Percentiles rank a stretch among this genome's conserved stretches.
These are phyloP conservation scores for Picathartes gymnocephalus DNA, from an alignment of 2,113 vertebrate genomes.

Conservation along the genomic window DNA sequence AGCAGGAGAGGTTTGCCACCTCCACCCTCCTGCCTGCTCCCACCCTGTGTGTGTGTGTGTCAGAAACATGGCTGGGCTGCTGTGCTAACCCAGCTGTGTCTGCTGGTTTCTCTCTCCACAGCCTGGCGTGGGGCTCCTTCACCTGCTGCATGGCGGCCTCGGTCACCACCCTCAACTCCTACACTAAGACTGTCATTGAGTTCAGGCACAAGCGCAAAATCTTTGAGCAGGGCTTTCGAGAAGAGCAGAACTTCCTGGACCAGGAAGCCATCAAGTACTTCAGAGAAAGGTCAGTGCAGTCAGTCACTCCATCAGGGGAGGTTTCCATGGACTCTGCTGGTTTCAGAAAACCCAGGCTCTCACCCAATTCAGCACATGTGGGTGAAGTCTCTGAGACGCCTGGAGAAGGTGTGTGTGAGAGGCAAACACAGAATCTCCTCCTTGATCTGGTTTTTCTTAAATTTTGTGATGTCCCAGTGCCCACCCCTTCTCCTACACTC, in stretches of 20 bases:
- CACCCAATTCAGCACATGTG: slow-evolving; percentile 53
- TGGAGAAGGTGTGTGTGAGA: slow-evolving; percentile 77
- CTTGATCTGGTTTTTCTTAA: background rate
- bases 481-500: background rate
- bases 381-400: slow-evolving; percentile 74
- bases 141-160: slow-evolving; percentile 99
- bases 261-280: slow-evolving; percentile 92
- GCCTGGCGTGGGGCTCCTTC: slow-evolving; percentile 97
- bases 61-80: background rate
- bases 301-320: slow-evolving; percentile 71
- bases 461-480: background rate
- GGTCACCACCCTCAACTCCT: slow-evolving; percentile 97
- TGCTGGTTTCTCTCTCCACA: slow-evolving; percentile 66
- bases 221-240: slow-evolving; percentile 90
- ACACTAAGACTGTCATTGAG: slow-evolving; percentile 98
- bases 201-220: slow-evolving; percentile 95
- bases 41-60: background rate
- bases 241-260: slow-evolving; percentile 91
- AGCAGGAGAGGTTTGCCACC: background rate
- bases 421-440: background rate
- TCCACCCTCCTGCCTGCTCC: background rate
- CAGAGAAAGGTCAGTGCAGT: slow-evolving; percentile 84
- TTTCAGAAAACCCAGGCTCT: slow-evolving; percentile 56
- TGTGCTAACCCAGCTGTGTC: slow-evolving; percentile 38
- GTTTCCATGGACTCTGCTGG: slow-evolving; percentile 61